Evolutionary conservation across 2,888 invertebrate species (phyloP), one percentile per base, ranked within the genome.

Genomic region (Hofmannophila pseudospretella): DNA sequence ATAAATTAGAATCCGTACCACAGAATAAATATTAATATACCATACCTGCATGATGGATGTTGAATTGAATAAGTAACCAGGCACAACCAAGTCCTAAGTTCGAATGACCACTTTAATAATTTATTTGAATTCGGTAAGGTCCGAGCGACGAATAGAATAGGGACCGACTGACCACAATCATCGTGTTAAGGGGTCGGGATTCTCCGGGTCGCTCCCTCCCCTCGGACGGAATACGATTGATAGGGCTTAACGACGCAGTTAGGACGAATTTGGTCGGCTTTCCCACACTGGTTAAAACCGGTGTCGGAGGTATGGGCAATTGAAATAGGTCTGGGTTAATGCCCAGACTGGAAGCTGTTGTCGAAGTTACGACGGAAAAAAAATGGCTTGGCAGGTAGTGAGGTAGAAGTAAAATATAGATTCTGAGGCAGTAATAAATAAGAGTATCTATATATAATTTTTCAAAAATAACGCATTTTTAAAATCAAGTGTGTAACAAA

Each of bases 131-230:
- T 75, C 59, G 62, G 67, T 64, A 63, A 53, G 53, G 53, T 45
- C 61, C 40, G 47, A 46, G 47, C 54, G 57, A 52, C 71, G 67
- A 55, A 60, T 70, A 66, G 67, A 55, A 60, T 70, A 66, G 54
- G 69, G 64, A 70, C 42, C 58, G 60, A 78, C 73, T 77, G 58
- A 41, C 48, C 49, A 60, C 70, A 73, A 80, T 76, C 67, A 72
- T 73, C 62, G 58, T 61, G 67, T 76, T 78, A 76, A 63, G 56
- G 59, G 52, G 58, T 61, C 61, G 69, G 75, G 69, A 73, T n/a
- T n/a, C n/a, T n/a, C n/a, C n/a, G n/a, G n/a, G n/a, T 70, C 62
- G 64, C 67, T 68, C 72, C 74, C 72, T 23, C 74, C 65, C 71
- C 68, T 69, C 68, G 52, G 51, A 48, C 56, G 67, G 64, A 80